A percentile compares a stretch with the other conserved stretches of the same genome.
Conservation (phyloP, 1,140 invertebrate genomes). For the Neodiprion pinetum region DNA sequence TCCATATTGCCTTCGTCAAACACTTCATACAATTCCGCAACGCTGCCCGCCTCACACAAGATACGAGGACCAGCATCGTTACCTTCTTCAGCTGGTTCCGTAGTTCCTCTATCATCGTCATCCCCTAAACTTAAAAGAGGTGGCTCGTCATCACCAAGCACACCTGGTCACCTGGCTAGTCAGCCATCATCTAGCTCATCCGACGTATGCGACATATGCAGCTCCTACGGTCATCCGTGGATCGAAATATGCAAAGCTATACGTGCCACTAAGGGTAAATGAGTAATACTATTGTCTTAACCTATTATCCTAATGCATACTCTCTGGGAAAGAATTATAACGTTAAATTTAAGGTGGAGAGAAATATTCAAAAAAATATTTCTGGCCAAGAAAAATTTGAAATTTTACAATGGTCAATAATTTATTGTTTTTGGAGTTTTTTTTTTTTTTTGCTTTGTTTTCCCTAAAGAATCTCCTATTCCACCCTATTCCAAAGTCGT, state of each 20-base stretch:
- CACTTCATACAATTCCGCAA: constrained; percentile 52
- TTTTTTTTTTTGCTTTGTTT: no score
- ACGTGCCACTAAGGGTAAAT: constrained; percentile 52
- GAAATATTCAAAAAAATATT: constrained; percentile 14
- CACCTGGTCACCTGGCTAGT: constrained; percentile 41
- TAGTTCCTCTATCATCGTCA: constrained; percentile 44
- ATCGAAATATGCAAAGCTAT: constrained; percentile 62
- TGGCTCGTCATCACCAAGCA: constrained; percentile 43
- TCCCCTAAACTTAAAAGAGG: constrained; percentile 40
- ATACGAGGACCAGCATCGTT: constrained; percentile 41
- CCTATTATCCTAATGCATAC: constrained; percentile 18
- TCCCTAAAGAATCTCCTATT: no score
- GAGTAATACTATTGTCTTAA: constrained; percentile 25
- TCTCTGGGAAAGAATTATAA: constrained; percentile 12
- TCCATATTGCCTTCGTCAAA: constrained; percentile 44
- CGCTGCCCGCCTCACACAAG: constrained; percentile 49
- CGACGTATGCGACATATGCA: constrained; percentile 60
- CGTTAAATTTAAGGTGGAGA: constrained; percentile 3
- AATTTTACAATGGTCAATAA: no score
- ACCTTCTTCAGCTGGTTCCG: constrained; percentile 43
- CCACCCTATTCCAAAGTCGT: no score
- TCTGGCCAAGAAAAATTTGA: no score
- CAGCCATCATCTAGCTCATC: constrained; percentile 52
- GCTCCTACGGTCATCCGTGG: constrained; percentile 64
- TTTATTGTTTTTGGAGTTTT: no score